phyloP scores from a whole-genome alignment of 2,797 vertebrate genomes.

The Steatocranus sp. region DNA sequence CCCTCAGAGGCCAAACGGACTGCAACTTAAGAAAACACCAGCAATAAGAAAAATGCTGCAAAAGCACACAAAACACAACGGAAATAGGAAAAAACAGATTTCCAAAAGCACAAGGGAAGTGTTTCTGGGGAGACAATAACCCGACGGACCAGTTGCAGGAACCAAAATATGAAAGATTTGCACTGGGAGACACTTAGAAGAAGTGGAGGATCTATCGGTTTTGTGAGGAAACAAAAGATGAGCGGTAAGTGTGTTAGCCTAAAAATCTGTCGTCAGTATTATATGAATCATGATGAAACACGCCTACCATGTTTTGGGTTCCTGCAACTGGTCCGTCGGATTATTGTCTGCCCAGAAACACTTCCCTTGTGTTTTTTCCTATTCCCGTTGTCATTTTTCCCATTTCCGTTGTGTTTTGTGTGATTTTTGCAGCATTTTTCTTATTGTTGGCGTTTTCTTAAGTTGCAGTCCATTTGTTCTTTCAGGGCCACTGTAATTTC shows the following conservation, averaged over 20 bases:
- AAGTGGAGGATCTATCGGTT: neutral
- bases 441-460: neutral
- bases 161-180: neutral
- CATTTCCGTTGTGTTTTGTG: neutral
- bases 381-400: neutral
- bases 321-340: rapidly evolving
- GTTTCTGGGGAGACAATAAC: neutral
- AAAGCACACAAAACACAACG: rapidly evolving
- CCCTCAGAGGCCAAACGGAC: neutral
- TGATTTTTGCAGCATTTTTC: neutral
- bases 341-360: neutral
- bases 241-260: neutral
- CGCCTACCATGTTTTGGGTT: neutral
- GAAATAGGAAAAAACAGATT: neutral
- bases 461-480: neutral
- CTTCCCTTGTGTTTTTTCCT: neutral
- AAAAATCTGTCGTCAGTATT: neutral
- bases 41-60: neutral
- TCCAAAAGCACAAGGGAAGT: neutral
- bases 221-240: neutral
- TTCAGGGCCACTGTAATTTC: neutral
- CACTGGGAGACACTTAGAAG: rapidly evolving
- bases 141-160: neutral
- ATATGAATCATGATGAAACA: neutral
- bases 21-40: neutral